Percentiles rank a stretch among this genome's conserved stretches.
phyloP scores from a whole-genome alignment of 2,888 invertebrate genomes.

The Myopa tessellatipennis region DNA sequence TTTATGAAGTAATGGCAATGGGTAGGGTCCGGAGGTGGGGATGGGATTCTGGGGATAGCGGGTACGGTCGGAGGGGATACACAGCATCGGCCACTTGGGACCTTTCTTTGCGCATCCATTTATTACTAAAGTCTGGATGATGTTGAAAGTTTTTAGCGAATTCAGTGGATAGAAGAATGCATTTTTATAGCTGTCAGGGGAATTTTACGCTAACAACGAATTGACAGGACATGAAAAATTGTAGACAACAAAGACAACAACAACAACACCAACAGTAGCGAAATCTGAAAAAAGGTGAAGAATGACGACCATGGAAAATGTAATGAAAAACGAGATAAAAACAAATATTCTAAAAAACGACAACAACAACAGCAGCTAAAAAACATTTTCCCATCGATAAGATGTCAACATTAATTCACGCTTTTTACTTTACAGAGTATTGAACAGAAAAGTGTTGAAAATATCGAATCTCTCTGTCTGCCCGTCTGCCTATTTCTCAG shows the following conservation, averaged over 20 bases:
- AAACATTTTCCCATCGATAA: no score
- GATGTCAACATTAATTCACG: no score
- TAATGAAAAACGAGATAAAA: not conserved
- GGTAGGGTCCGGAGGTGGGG: not conserved
- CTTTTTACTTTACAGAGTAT: no score
- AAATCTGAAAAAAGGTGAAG: not conserved
- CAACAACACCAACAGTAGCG: conserved; percentile 1
- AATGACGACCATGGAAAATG: not conserved
- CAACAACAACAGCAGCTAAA: no score
- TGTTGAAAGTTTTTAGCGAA: not conserved
- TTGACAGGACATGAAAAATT: conserved; percentile 36
- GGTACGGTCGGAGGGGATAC: not conserved
- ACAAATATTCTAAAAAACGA: no score
- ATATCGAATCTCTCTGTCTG: no score
- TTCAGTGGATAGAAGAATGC: conserved; percentile 55
- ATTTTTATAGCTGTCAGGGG: conserved; percentile 68
- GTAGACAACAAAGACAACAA: conserved; percentile 9
- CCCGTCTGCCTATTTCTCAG: no score
- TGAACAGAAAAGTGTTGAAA: no score
- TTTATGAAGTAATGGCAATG: not conserved
- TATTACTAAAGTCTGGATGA: not conserved
- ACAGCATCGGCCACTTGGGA: not conserved
- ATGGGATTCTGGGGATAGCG: not conserved
- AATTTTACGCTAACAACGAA: conserved; percentile 55
- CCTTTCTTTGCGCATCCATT: not conserved